Base-by-base conservation (phyloP, 2,113 vertebrate species). In the Hippocampus abdominalis region DNA sequence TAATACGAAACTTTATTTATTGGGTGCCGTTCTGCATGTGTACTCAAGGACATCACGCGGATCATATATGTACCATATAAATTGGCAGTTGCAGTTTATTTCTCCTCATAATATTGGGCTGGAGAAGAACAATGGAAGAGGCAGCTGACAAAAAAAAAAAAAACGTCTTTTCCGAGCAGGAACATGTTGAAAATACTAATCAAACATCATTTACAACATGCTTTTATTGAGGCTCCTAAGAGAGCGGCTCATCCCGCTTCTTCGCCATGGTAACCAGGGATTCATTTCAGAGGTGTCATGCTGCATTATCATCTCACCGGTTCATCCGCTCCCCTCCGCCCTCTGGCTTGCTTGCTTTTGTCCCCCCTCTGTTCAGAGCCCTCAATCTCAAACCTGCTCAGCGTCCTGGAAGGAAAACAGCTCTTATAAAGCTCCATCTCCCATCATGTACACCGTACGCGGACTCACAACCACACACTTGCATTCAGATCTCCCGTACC, bases 131-230 rank as follows among this genome's bases (percentile, higher is more conserved):
- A 75, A 71, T 71, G 60, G 60, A 61, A 60, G 65, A 69, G 60
- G 85, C 87, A 92, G 92, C 91, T 88, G 79, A 88, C 91, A 90
- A 83, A 81, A 85, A n/a, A 88, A 88, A 90, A 90, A 83, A 81
- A 85, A 16, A 49, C 91, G 90, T 84, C 92, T 91, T 89, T 91
- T 90, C 87, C 90, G 68, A 89, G 94, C 90, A 87, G 91, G 93
- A 93, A 94, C 94, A 96, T 94, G 94, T 97, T 96, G 94, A 95
- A 95, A 96, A 98, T 98, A 95, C 94, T 96, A 96, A 96, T 96
- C 95, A 98, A 96, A 96, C 94, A 97, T 96, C 94, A 95, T 96
- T 97, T 95, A 97, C 94, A 94, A 92, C 93, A 88, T 93, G 94
- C 95, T 96, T 95, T 95, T 95, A 95, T 95, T 93, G 91, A 94